phyloP scores from a whole-genome alignment of 2,113 vertebrate genomes.

The Mastomys coucha region DNA sequence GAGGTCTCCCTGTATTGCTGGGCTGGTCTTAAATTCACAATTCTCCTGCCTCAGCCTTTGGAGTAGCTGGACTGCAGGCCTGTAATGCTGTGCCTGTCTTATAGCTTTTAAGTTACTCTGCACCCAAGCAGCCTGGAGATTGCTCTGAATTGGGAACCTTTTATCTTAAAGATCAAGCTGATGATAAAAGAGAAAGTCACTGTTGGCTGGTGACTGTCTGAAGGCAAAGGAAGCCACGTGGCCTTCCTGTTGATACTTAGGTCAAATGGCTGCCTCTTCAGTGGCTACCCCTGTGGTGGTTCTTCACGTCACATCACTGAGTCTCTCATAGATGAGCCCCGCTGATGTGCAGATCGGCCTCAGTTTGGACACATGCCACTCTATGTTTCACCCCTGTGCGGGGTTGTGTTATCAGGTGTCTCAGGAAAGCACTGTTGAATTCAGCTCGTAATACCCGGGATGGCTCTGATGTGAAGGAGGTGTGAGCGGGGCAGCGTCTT shows the following conservation, averaged over 20 bases:
- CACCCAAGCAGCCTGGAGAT: not conserved
- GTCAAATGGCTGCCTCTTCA: not conserved
- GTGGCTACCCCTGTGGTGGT: not conserved
- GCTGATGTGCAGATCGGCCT: conserved; percentile 1
- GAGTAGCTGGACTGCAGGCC: not conserved
- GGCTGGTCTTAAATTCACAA: not conserved
- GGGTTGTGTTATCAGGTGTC: not conserved
- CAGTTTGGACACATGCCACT: not conserved
- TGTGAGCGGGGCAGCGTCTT: not conserved
- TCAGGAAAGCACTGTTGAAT: not conserved
- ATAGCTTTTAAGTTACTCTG: conserved; percentile 17
- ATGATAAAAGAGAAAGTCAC: not conserved
- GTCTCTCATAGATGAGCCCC: not conserved
- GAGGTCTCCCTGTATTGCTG: not conserved
- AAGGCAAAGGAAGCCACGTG: not conserved
- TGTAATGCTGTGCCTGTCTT: not conserved
- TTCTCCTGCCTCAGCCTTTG: not conserved
- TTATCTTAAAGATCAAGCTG: conserved; percentile 45
- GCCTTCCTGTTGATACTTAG: not conserved
- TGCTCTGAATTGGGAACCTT: not conserved
- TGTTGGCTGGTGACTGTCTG: not conserved
- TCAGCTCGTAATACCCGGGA: not conserved
- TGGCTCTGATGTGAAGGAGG: not conserved
- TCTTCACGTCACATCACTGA: not conserved
- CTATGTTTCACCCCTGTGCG: conserved; percentile 11